A percentile compares a stretch with the other conserved stretches of the same genome.
Evolutionary conservation across 2,113 vertebrate genomes (phyloP).

Genomic region (Phalacrocorax pelagicus): DNA sequence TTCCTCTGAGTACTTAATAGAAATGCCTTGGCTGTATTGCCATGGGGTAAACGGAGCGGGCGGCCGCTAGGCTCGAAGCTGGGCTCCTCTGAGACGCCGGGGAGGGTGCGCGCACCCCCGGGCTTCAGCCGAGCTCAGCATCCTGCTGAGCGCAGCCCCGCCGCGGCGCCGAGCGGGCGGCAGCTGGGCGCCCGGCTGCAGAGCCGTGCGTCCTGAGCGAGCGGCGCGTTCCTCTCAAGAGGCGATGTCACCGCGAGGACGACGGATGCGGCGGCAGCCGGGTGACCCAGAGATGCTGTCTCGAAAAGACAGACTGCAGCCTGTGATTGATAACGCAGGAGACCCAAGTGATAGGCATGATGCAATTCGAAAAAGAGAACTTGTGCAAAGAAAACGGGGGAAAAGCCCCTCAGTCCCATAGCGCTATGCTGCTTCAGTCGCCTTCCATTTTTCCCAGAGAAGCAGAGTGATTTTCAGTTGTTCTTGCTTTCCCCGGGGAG

Average conservation of each 20-base stretch:
- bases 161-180: not conserved
- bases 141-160: fast-evolving
- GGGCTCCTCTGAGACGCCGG: not conserved
- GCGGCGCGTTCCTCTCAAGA: fast-evolving
- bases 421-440: fast-evolving
- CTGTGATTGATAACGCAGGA: not conserved
- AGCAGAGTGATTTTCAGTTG: not conserved
- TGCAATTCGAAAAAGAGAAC: not conserved
- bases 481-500: not conserved
- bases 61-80: fast-evolving
- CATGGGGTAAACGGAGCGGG: fast-evolving
- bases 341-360: not conserved
- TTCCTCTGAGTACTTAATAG: fast-evolving
- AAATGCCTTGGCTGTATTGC: not conserved
- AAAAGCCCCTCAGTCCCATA: not conserved
- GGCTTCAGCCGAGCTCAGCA: not conserved
- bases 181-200: not conserved
- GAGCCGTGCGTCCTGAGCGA: fast-evolving
- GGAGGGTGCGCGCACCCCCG: fast-evolving
- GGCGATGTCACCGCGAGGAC: fast-evolving
- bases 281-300: not conserved
- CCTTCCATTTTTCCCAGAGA: not conserved
- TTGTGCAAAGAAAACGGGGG: fast-evolving
- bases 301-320: not conserved
- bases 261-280: fast-evolving